Conservation (phyloP, 2,113 vertebrate genomes). For the Gambusia holbrooki region DNA sequence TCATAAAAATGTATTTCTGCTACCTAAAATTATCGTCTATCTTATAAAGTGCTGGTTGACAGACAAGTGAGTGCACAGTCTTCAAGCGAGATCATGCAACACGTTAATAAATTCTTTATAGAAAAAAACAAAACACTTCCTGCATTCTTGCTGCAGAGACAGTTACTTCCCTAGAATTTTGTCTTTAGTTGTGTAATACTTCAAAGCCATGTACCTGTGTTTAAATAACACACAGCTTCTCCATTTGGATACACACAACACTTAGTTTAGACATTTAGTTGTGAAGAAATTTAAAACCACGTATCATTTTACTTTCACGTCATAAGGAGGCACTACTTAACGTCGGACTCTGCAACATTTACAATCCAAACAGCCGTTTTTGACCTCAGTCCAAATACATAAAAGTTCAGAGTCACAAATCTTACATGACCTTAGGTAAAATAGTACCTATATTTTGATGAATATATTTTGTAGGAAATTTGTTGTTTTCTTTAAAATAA, state of each 20-base stretch:
- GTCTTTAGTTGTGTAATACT: not conserved
- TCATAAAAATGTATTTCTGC: slow-evolving; percentile 34
- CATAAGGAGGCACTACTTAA: not conserved
- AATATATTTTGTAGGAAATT: too few relatives aligned
- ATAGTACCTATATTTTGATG: too few relatives aligned
- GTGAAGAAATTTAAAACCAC: not conserved
- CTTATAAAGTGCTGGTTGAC: slow-evolving; percentile 23
- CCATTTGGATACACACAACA: not conserved
- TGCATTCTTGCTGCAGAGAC: slow-evolving; percentile 31
- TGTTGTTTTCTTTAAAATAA: too few relatives aligned
- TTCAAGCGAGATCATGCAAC: slow-evolving; percentile 40
- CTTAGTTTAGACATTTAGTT: not conserved
- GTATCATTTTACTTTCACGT: not conserved
- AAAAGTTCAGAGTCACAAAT: not conserved
- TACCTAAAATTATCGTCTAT: slow-evolving; percentile 28
- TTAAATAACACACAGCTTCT: not conserved
- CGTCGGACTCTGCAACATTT: too few relatives aligned
- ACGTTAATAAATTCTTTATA: slow-evolving; percentile 30
- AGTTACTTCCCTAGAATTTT: not conserved
- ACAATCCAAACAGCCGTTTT: not conserved
- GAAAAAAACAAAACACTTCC: slow-evolving; percentile 22
- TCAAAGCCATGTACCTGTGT: not conserved
- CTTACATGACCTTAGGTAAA: too few relatives aligned
- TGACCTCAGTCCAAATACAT: not conserved
- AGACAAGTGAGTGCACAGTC: slow-evolving; percentile 17